Conservation (phyloP, 37 sponge, comb jelly and placozoan species). For the Hormiphora californensis region DNA sequence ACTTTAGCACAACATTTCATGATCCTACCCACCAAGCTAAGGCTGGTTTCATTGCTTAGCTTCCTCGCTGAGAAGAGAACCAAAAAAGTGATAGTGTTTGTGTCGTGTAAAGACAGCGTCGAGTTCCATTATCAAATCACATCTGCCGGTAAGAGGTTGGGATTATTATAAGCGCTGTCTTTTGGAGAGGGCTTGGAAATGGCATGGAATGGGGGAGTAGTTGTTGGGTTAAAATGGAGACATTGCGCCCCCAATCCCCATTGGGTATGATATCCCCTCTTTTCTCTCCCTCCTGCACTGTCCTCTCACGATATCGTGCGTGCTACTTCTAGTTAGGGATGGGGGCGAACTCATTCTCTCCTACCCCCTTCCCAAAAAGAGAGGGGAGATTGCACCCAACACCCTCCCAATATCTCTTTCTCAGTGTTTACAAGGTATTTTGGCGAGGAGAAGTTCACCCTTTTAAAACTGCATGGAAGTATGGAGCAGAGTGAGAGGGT, state of each 20-base stretch:
- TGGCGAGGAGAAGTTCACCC: neutral
- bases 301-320: no score
- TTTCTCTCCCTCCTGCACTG: no score
- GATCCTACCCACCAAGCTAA: neutral
- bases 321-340: no score
- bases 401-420: neutral
- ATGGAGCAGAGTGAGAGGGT: conserved; percentile 28
- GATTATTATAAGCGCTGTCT: no score
- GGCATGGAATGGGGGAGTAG: no score
- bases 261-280: no score
- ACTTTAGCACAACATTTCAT: neutral
- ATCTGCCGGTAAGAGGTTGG: conserved; percentile 1
- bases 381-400: no score
- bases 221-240: no score
- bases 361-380: no score
- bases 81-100: conserved; percentile 19
- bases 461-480: conserved; percentile 26
- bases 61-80: neutral
- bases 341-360: no score
- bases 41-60: neutral
- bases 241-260: no score
- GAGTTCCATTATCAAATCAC: conserved; percentile 26
- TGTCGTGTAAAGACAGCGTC: conserved; percentile 30
- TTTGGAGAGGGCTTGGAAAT: no score
- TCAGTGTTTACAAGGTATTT: neutral